Base-by-base conservation (phyloP, 2,797 vertebrate species). In the Pipistrellus kuhlii region DNA sequence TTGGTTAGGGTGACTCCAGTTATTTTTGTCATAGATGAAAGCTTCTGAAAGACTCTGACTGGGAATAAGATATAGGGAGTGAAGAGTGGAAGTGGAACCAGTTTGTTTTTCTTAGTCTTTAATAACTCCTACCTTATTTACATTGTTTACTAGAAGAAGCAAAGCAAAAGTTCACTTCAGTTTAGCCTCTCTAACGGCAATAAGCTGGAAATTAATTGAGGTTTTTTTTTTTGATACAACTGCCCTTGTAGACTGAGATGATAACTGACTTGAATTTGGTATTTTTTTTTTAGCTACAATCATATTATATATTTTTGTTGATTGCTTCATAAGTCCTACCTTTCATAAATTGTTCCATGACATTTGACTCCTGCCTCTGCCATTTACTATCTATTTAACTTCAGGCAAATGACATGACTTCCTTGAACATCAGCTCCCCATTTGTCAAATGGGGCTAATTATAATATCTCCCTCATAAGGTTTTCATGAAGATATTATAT, bases 201-300 rank as follows among this genome's bases (percentile, higher is more conserved):
- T 69, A 88, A 69, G 69, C 30, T 88, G 23, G 62, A 96, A 93
- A 92, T 85, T 85, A 92, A 38, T 77, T 81, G 23, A 93, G 17
- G 6, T 51, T 92, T 88, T 81, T 73, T 81, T 73, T 77, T 73
- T 53, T 25, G 12, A 90, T 55, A 89, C 87, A 88, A 53, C 18
- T 75, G 3, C 8, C 23, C 25, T 92, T 93, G 10, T 72, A 88
- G 38, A 76, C 32, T 62, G 64, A 92, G 41, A 87, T 35, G 44
- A 86, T 85, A 92, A 72, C 46, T 68, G 18, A 76, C 5, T n/a
- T 75, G 44, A 94, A 41, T 78, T 95, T 84, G 25, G 66, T n/a
- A 53, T 89, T 44, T 44, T 44, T 41, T 95, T 91, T 1, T 85
- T 76, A 91, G 32, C 44, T 38, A 81, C 10, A 77, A 25, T 3